Evolutionary conservation across 2,888 invertebrate species (phyloP).

Genomic region (Pachymerium ferrugineum): DNA sequence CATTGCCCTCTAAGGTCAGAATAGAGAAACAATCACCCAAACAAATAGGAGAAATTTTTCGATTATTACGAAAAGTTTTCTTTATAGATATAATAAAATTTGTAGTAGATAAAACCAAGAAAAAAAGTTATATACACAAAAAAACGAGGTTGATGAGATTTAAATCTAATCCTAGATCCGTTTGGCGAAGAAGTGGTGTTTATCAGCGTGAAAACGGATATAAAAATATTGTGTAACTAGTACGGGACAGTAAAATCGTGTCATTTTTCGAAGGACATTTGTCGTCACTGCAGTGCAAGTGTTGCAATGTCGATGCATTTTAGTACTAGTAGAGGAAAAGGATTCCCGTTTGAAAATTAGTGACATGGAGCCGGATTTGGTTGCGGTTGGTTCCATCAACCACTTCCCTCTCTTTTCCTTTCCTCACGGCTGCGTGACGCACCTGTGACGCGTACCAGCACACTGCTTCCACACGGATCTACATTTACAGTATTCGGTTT

Average conservation of each 20-base stretch:
- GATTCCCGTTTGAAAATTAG: background rate
- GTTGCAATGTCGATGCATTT: background rate
- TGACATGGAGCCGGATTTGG: background rate
- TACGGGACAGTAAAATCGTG: background rate
- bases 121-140: background rate
- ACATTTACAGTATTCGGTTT: too few species aligned
- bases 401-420: background rate
- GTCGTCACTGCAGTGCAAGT: background rate
- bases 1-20: too few species aligned
- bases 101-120: background rate
- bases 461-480: background rate
- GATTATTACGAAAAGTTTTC: too few species aligned
- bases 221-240: background rate
- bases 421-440: slow-evolving; percentile 2
- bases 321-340: background rate
- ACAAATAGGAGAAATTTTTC: too few species aligned
- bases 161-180: background rate
- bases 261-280: background rate
- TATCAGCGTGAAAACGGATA: background rate
- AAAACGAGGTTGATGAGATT: background rate
- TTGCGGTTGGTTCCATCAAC: background rate
- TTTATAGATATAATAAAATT: background rate
- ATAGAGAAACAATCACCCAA: too few species aligned
- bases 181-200: background rate
- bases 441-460: background rate